Conservation (phyloP, 1,140 invertebrate genomes). For the Eriosoma lanigerum region DNA sequence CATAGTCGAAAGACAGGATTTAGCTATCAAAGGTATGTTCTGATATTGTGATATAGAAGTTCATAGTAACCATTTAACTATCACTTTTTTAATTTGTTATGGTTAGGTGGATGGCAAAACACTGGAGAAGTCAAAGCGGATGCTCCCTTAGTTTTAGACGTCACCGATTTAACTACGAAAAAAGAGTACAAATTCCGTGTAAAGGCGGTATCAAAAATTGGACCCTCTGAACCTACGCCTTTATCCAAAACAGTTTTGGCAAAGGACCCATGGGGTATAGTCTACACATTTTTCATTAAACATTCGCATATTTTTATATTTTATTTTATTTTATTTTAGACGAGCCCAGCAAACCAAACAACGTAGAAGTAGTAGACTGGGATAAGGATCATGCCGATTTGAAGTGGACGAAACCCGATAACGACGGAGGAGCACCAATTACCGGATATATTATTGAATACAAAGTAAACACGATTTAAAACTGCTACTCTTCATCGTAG, state of each 20-base stretch:
- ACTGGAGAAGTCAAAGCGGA: constrained; percentile 71
- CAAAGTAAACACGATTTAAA: constrained; percentile 61
- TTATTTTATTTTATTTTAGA: constrained; percentile 68
- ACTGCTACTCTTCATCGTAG: neutral
- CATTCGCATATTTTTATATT: neutral
- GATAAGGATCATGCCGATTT: constrained; percentile 93
- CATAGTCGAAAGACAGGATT: constrained; percentile 91
- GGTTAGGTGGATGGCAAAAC: constrained; percentile 69
- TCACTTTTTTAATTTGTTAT: constrained; percentile 14
- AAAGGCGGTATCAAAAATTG: constrained; percentile 88
- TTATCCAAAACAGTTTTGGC: constrained; percentile 85
- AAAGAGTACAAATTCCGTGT: constrained; percentile 95
- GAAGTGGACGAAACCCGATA: constrained; percentile 86
- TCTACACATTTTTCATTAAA: neutral
- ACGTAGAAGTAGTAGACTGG: constrained; percentile 92
- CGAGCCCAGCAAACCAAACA: constrained; percentile 88
- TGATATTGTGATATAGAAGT: neutral
- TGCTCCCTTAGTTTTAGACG: constrained; percentile 74
- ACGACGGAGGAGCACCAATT: constrained; percentile 91
- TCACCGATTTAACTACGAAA: constrained; percentile 81
- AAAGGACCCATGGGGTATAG: constrained; percentile 95
- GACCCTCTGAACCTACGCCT: constrained; percentile 81
- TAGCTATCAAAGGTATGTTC: constrained; percentile 72
- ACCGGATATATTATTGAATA: constrained; percentile 91
- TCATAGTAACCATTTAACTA: neutral